A percentile compares a stretch with the other conserved stretches of the same genome.
phyloP scores from a whole-genome alignment of 2,888 invertebrate genomes.

The Odontocerum albicorne region DNA sequence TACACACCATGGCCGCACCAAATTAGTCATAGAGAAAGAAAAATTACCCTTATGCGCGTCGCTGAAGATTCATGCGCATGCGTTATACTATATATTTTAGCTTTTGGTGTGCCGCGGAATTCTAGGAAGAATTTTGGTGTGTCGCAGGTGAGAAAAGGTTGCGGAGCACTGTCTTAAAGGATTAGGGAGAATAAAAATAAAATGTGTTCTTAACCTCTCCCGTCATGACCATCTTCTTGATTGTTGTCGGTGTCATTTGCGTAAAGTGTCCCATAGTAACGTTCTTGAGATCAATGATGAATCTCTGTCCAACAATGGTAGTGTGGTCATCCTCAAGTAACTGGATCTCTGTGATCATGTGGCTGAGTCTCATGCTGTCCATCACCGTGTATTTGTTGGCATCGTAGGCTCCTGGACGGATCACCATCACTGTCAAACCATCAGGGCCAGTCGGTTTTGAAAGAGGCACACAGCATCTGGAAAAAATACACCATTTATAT shows the following conservation, averaged over 20 bases:
- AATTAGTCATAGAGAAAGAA: too few relatives aligned
- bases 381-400: slow-evolving; percentile 46
- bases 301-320: slow-evolving; percentile 49
- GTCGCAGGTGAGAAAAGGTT: too few relatives aligned
- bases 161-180: too few relatives aligned
- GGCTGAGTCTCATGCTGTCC: slow-evolving; percentile 43
- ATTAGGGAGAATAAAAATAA: too few relatives aligned
- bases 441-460: slow-evolving; percentile 44
- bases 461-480: slow-evolving; percentile 35
- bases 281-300: slow-evolving; percentile 55
- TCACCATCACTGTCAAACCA: slow-evolving; percentile 52
- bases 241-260: slow-evolving; percentile 53
- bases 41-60: too few relatives aligned
- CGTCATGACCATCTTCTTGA: slow-evolving; percentile 54
- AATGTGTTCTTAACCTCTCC: slow-evolving; percentile 44
- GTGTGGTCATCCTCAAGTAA: slow-evolving; percentile 57
- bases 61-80: too few relatives aligned
- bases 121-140: too few relatives aligned
- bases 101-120: too few relatives aligned
- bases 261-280: slow-evolving; percentile 54
- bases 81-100: too few relatives aligned
- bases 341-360: slow-evolving; percentile 46
- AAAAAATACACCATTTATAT: not conserved
- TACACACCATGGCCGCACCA: too few relatives aligned
- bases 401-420: slow-evolving; percentile 55